Base-by-base conservation (phyloP, 2,113 vertebrate genomes). In the Nannospalax galili region DNA sequence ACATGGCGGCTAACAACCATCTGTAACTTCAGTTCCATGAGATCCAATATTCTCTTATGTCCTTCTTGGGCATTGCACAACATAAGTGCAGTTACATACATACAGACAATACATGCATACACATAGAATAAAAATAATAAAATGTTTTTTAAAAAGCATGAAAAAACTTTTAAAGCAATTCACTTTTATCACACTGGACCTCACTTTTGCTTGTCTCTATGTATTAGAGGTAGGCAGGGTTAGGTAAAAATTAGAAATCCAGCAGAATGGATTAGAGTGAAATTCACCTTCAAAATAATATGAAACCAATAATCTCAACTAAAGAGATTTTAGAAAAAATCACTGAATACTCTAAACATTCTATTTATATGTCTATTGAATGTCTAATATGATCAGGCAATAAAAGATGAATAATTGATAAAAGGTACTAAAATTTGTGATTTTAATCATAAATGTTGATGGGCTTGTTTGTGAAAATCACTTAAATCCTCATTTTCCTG, bases 371-470 rank as follows among this genome's bases (percentile, higher is more conserved):
- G 12, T 88, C 73, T 60, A 1, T 79, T 85, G 26, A 82, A 6
- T 84, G 1, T 88, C 93, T 52, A 94, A 1, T 75, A 16, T 88
- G 15, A 72, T 35, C 58, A 80, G 60, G 11, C 88, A 74, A 52
- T 56, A 24, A 84, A 14, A 86, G 42, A 74, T 80, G 26, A n/a
- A n/a, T n/a, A n/a, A 45, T 7, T 84, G 48, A 30, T 88, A 94
- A 20, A 72, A 95, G 58, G 28, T 87, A 87, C 52, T 84, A 84
- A 87, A 92, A 89, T 37, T 73, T 78, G 37, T 24, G 82, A 3
- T 92, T 95, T 84, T 90, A 73, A 87, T 90, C 58, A 86, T 86
- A 58, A 89, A 22, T 73, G 35, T 85, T 10, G 48, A 37, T 30
- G 10, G 30, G 10, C 58, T 92, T 93, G 74, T n/a, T 45, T 82